Evolutionary conservation across 2,888 invertebrate genomes (phyloP).

Genomic region (Polyploca ridens): DNA sequence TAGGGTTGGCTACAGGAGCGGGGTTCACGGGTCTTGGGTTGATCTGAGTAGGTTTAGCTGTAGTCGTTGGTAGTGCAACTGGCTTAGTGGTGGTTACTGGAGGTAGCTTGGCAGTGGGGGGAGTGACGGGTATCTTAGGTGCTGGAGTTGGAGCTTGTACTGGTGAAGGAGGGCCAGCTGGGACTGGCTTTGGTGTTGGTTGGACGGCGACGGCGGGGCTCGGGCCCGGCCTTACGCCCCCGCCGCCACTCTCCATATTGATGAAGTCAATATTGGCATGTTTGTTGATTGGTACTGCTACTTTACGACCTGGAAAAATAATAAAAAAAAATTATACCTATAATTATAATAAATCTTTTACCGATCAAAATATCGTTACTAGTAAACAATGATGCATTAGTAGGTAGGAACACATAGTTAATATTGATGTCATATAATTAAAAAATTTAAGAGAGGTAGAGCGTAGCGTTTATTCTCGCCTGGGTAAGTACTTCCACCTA

Average conservation of each 20-base stretch:
- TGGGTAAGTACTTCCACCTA: no score
- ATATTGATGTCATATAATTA: no score
- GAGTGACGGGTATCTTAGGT: conserved; percentile 17
- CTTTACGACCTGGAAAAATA: conserved; percentile 58
- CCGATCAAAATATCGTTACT: no score
- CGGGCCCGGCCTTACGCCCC: conserved; percentile 34
- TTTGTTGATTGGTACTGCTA: conserved; percentile 62
- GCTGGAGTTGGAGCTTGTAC: conserved; percentile 24
- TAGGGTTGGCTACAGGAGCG: conserved; percentile 49
- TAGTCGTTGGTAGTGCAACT: conserved; percentile 24
- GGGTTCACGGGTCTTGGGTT: conserved; percentile 66
- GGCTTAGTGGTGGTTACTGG: conserved; percentile 29
- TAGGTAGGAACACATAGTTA: no score
- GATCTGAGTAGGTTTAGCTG: conserved; percentile 27
- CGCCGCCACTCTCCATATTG: conserved; percentile 73
- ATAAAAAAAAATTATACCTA: neutral
- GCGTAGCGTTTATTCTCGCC: no score
- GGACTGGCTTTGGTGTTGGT: conserved; percentile 28
- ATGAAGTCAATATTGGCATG: conserved; percentile 77
- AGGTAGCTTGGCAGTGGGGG: conserved; percentile 25
- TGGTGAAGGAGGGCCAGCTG: conserved; percentile 22
- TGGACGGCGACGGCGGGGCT: conserved; percentile 28
- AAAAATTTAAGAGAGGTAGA: no score
- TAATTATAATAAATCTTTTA: no score
- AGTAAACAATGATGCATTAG: no score